Conservation (phyloP, 53 echinoderm and acorn worm species). For the Temnopleurus reevesii region DNA sequence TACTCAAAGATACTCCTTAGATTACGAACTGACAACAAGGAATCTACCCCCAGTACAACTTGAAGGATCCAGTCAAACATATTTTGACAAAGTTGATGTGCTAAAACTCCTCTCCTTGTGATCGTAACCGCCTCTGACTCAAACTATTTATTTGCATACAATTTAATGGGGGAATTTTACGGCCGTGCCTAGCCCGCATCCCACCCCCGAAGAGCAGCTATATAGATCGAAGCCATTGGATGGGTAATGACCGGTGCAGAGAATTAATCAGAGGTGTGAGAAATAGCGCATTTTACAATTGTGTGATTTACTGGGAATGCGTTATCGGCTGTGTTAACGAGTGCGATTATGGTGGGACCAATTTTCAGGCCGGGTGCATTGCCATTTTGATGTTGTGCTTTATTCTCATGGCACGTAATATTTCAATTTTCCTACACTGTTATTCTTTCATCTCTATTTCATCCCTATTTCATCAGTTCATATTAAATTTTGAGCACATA, state of each 20-base stretch:
- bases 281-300: constrained; percentile 1
- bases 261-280: constrained; percentile 33
- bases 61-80: neutral
- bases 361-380: neutral
- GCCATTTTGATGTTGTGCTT: neutral
- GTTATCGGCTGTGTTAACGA: neutral
- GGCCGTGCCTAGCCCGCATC: neutral
- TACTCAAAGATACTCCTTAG: too few relatives aligned
- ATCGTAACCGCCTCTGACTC: neutral
- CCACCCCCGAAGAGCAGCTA: neutral
- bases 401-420: neutral
- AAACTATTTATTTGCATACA: constrained; percentile 27
- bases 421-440: neutral
- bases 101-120: neutral
- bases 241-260: neutral
- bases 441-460: too few relatives aligned
- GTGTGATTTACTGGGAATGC: neutral
- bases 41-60: neutral
- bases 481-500: too few relatives aligned
- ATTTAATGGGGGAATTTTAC: neutral
- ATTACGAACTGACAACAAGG: neutral
- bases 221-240: neutral
- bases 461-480: too few relatives aligned
- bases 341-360: neutral
- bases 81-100: neutral